phyloP scores from a whole-genome alignment of 2,888 invertebrate species.

The Drosophila mayaguana region DNA sequence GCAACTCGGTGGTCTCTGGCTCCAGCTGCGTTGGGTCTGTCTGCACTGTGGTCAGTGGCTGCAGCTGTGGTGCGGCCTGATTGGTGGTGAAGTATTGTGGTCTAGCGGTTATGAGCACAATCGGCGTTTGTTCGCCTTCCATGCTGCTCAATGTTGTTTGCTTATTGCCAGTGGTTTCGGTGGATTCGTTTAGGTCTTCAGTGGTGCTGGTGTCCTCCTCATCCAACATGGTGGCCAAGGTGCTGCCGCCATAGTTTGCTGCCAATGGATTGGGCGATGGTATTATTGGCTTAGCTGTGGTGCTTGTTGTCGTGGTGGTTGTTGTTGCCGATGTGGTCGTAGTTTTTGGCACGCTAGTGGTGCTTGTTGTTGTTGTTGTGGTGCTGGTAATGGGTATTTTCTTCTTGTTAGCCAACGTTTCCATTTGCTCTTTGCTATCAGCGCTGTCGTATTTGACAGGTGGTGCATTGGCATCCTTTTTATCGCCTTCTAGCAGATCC shows the following conservation, averaged over 20 bases:
- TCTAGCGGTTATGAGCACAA: conserved; percentile 68
- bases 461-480: conserved; percentile 41
- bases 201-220: conserved; percentile 54
- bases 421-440: conserved; percentile 51
- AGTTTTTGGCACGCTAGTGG: conserved; percentile 2
- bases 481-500: conserved; percentile 51
- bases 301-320: conserved; percentile 19
- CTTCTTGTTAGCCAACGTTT: conserved; percentile 58
- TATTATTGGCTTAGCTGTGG: conserved; percentile 25
- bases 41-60: conserved; percentile 21
- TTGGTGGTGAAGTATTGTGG: conserved; percentile 63
- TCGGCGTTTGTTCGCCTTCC: conserved; percentile 52
- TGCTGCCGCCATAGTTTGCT: conserved; percentile 63
- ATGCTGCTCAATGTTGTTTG: conserved; percentile 47
- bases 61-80: conserved; percentile 10
- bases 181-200: conserved; percentile 42
- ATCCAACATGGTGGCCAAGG: conserved; percentile 61
- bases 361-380: conserved; percentile 25
- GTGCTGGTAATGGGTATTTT: conserved; percentile 35
- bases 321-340: conserved; percentile 6
- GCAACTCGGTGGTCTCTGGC: conserved; percentile 61
- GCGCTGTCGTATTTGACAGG: conserved; percentile 65
- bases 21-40: conserved; percentile 18
- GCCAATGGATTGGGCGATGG: conserved; percentile 40
- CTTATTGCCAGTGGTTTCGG: conserved; percentile 29